Conservation (phyloP, 2,888 invertebrate genomes). For the Drosophila affinis region DNA sequence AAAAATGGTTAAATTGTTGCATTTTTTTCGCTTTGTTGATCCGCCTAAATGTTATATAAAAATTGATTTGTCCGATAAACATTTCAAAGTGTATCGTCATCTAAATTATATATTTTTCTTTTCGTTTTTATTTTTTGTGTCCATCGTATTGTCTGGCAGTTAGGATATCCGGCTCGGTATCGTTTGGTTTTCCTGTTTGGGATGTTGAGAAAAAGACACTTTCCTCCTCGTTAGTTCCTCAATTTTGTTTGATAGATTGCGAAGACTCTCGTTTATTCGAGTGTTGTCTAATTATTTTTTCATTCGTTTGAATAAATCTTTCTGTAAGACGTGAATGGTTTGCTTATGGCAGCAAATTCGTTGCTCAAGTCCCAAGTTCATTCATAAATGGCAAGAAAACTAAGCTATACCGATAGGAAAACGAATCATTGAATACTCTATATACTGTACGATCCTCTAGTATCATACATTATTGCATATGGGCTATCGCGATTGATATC, state of each 20-base stretch:
- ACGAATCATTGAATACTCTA: slow-evolving; percentile 1
- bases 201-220: neutral
- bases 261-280: slow-evolving; percentile 21
- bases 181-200: slow-evolving; percentile 12
- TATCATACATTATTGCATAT: too few relatives aligned
- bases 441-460: neutral
- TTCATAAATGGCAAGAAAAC: slow-evolving; percentile 50
- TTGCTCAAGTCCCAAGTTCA: slow-evolving; percentile 53
- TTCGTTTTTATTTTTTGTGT: slow-evolving; percentile 5
- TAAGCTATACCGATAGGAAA: too few relatives aligned
- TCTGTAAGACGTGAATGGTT: slow-evolving; percentile 51
- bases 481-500: too few relatives aligned
- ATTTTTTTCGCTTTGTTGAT: slow-evolving; percentile 16
- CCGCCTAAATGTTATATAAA: slow-evolving; percentile 51
- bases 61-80: slow-evolving; percentile 36
- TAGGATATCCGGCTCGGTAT: slow-evolving; percentile 83
- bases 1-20: slow-evolving; percentile 20
- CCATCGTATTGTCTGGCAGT: slow-evolving; percentile 82
- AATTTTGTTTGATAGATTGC: neutral
- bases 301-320: slow-evolving; percentile 13
- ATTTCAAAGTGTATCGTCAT: slow-evolving; percentile 16
- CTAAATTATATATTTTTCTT: slow-evolving; percentile 17
- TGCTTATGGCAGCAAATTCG: slow-evolving; percentile 39
- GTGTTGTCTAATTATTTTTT: neutral
- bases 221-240: neutral